Base-by-base conservation (phyloP, 1,140 invertebrate genomes). In the Globodera rostochiensis region DNA sequence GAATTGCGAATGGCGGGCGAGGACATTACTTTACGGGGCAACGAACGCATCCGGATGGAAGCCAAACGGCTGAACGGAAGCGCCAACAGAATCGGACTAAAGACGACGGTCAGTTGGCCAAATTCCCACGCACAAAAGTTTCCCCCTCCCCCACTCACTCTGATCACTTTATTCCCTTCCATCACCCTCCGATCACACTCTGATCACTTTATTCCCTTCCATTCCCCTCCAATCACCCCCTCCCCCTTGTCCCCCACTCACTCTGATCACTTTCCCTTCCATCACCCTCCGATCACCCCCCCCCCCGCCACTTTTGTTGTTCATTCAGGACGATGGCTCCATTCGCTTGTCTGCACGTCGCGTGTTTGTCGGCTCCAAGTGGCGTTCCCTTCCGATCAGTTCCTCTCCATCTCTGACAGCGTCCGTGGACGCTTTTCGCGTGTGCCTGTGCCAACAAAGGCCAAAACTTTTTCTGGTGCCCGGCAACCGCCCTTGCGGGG, bases 381-480 rank as follows among this genome's bases (percentile, higher is more conserved):
- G 76, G 76, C 78, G 80, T n/a, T 64, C 84, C 7, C 74, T 87
- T 46, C 80, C 84, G 13, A 64, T 88, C 49, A 87, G 85, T 67
- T 67, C 87, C 25, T 87, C 86, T 13, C 86, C 86, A 3, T 84
- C 86, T 57, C 66, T 87, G 71, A 89, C 83, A 21, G 86, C 86
- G 25, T 87, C 86, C n/a, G 78, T 88, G n/a, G 87, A 87, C 46
- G 86, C 87, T 4, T 87, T 80, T 80, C 85, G 86, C 15, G 66
- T 87, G 21, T 87, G 86, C 70, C 69, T 87, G 80, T 87, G 86
- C 73, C 69, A 71, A 45, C 46, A 45, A 47, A 57, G 85, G 19
- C 85, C 86, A 45, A 88, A 88, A 82, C 47, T 87, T 11, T 87
- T 87, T 73, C 69, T 86, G 15, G 87, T 88, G 6, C 50, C 77